Base-by-base conservation (phyloP, 37 sponge, comb jelly and placozoan genomes). In the Eunapius fragilis region DNA sequence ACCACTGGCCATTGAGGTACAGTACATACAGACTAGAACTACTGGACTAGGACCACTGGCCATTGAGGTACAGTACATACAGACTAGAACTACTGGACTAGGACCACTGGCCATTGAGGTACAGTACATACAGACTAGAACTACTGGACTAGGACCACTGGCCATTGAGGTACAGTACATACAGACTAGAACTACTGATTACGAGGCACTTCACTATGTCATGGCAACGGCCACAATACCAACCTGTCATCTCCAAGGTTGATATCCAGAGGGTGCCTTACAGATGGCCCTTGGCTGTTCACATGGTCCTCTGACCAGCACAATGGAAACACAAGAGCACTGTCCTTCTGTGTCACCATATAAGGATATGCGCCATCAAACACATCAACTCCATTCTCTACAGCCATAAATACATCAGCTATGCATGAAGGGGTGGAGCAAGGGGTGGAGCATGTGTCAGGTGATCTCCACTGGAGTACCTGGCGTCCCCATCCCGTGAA, bases 371-470 rank as follows among this genome's bases (percentile, higher is more conserved):
- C 82, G 2, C 85, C 71, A 85, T 94, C 95, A 69, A 94, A 91
- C 25, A 94, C 80, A 67, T 94, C 95, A 67, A 94, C 87, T 25
- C 95, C 95, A 82, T 82, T 30, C 80, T 94, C 95, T 37, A 94
- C 47, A 30, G 87, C 92, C 31, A 28, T 38, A 41, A 94, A 85
- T 24, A 94, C 80, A 25, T 91, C 92, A 11, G 19, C 94, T 93
- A 12, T 27, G 32, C 27, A 7, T 5, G 3, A 70, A 33, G 37
- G 35, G 32, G 45, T 10, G 71, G 9, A 27, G 27, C 5, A 41
- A 41, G 41, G 28, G 31, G 25, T 80, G 67, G 32, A 72, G 33
- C 27, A 74, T 76, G 84, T 34, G 41, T 31, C 10, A n/a, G n/a
- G n/a, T n/a, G n/a, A n/a, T n/a, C n/a, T n/a, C n/a, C n/a, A n/a